Base-by-base conservation (phyloP, 2,113 vertebrate species). In the Megaleporinus macrocephalus region DNA sequence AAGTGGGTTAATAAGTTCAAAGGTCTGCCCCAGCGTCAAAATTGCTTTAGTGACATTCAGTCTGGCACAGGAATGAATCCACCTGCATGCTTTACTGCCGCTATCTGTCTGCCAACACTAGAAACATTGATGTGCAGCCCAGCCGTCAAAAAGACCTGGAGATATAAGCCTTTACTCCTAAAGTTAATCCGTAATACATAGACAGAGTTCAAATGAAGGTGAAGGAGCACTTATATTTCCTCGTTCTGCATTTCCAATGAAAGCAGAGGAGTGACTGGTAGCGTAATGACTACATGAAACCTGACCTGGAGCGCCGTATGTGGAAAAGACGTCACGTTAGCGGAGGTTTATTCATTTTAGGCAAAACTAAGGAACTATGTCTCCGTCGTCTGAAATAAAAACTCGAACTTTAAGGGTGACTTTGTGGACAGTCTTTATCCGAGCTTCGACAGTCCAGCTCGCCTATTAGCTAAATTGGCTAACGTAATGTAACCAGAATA, bases 211-310 rank as follows among this genome's bases (percentile, higher is more conserved):
- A 44, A 10, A 22, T 73, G 13, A 0, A 44, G 12, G 22, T 51
- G 57, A 84, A 84, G 30, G 47, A 71, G 82, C 70, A 84, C 49
- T 70, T n/a, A 10, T 16, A 27, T 66, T 66, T 61, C 26, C 59
- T 65, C 49, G 3, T 63, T 79, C 71, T 76, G 22, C 3, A 41
- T 65, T 44, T 20, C 57, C n/a, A 20, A 27, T 4, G 33, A 79
- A 27, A 13, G 55, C 59, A 68, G 20, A 51, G 51, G 61, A 33
- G 49, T 27, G 55, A 65, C 69, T 55, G 22, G 18, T 24, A 65
- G 24, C 18, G 7, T 15, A 11, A n/a, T 41, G 79, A 73, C 79
- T 53, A 73, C 4, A 47, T 62, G 59, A 79, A 26, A 55, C 51
- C 3, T 24, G 44, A 61, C 10, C 57, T 57, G 18, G 14, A 18